phyloP scores from a whole-genome alignment of 2,113 vertebrate genomes.

The Microcebus ravelobensis region DNA sequence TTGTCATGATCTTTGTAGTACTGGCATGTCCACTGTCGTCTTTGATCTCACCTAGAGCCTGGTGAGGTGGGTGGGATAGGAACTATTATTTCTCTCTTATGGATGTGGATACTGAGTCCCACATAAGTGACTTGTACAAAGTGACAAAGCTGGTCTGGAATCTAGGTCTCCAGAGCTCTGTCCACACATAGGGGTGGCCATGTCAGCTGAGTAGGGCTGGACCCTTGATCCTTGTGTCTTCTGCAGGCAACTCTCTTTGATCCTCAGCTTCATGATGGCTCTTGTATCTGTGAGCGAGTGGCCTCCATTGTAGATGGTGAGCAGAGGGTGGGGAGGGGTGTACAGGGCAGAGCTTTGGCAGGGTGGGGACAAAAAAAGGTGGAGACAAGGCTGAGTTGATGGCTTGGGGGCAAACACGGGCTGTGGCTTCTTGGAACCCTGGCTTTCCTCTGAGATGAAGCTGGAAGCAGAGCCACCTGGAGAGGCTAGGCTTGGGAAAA shows the following conservation, averaged over 20 bases:
- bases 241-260: slow-evolving; percentile 93
- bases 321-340: slow-evolving; percentile 61
- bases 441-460: background rate
- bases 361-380: background rate
- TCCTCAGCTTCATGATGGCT: slow-evolving; percentile 89
- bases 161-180: background rate
- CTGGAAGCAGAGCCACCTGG: background rate
- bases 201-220: background rate
- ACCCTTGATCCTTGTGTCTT: background rate
- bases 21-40: fast-evolving
- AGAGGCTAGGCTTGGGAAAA: background rate
- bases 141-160: background rate
- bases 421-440: slow-evolving; percentile 40
- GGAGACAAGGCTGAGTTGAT: background rate
- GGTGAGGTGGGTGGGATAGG: background rate
- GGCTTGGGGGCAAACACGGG: background rate
- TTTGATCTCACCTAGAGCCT: background rate
- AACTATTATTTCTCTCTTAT: background rate
- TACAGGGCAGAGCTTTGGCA: background rate
- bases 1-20: fast-evolving
- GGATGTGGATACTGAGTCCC: background rate
- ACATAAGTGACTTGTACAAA: background rate
- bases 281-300: slow-evolving; percentile 89
- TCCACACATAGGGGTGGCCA: background rate
- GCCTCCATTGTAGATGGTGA: slow-evolving; percentile 93